These are phyloP conservation scores for Perognathus longimembris DNA, from an alignment of 2,113 vertebrate species.

Conservation along the genomic window DNA sequence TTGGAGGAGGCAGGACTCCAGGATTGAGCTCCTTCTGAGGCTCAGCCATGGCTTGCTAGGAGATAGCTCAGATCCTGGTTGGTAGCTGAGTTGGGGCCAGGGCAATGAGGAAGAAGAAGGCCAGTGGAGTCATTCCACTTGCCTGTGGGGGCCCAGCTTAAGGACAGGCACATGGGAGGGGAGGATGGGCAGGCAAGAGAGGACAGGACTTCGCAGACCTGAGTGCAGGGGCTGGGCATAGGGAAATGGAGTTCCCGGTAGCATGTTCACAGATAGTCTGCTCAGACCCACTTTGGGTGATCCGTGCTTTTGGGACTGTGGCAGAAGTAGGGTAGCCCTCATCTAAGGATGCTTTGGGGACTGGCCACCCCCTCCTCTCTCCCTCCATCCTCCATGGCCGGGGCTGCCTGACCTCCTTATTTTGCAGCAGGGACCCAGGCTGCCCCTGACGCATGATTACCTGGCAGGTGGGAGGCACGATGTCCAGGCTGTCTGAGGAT, in stretches of 20 bases:
- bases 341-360: background rate
- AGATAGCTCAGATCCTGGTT: background rate
- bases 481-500: conserved; percentile 69
- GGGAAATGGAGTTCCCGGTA: background rate
- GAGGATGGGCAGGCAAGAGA: background rate
- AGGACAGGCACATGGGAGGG: background rate
- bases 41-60: background rate
- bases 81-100: background rate
- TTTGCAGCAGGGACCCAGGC: background rate
- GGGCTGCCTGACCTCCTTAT: background rate
- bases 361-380: background rate
- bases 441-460: conserved; percentile 12
- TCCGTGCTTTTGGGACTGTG: rapidly evolving
- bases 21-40: background rate
- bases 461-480: conserved; percentile 22
- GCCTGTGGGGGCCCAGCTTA: background rate
- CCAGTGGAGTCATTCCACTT: background rate
- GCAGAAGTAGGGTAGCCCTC: background rate
- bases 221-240: background rate
- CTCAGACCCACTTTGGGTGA: background rate
- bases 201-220: background rate
- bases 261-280: background rate
- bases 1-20: background rate
- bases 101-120: background rate
- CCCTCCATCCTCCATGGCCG: background rate